Evolutionary conservation across 92 coral and sea anemone genomes (phyloP).

Genomic region (Parazoanthus atlanticus): DNA sequence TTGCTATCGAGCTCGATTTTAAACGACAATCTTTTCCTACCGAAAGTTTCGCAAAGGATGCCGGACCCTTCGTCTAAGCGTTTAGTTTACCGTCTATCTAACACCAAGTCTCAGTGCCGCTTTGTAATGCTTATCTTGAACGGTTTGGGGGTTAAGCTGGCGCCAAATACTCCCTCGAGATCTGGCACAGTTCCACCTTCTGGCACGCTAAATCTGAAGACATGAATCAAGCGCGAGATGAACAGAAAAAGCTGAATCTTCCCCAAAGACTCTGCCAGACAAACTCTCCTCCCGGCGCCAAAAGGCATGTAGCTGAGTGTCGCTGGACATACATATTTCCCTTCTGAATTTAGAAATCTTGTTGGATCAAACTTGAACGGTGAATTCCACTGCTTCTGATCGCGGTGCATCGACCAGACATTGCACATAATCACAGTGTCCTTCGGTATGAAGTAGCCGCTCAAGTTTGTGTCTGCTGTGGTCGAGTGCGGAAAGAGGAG

Average conservation of each 20-base stretch:
- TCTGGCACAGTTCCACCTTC: slow-evolving; percentile 69
- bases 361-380: slow-evolving; percentile 90
- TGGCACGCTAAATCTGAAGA: slow-evolving; percentile 79
- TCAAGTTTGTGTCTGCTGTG: slow-evolving; percentile 81
- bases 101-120: slow-evolving; percentile 53
- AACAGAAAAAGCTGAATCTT: slow-evolving; percentile 88
- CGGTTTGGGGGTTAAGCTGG: slow-evolving; percentile 90
- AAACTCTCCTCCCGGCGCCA: slow-evolving; percentile 92
- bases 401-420: slow-evolving; percentile 96
- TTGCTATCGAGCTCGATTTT: no score
- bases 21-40: no score
- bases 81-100: not conserved
- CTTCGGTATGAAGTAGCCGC: slow-evolving; percentile 81
- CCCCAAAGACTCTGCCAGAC: slow-evolving; percentile 94
- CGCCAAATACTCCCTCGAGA: slow-evolving; percentile 85
- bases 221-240: slow-evolving; percentile 81
- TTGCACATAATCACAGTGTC: slow-evolving; percentile 87
- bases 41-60: no score
- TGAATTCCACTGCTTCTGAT: slow-evolving; percentile 80
- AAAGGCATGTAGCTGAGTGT: slow-evolving; percentile 92
- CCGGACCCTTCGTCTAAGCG: no score
- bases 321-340: slow-evolving; percentile 82
- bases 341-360: slow-evolving; percentile 80
- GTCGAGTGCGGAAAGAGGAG: slow-evolving; percentile 95
- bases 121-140: slow-evolving; percentile 65